Evolutionary conservation across 2,888 invertebrate genomes (phyloP).

Genomic region (Hartigia nigra): DNA sequence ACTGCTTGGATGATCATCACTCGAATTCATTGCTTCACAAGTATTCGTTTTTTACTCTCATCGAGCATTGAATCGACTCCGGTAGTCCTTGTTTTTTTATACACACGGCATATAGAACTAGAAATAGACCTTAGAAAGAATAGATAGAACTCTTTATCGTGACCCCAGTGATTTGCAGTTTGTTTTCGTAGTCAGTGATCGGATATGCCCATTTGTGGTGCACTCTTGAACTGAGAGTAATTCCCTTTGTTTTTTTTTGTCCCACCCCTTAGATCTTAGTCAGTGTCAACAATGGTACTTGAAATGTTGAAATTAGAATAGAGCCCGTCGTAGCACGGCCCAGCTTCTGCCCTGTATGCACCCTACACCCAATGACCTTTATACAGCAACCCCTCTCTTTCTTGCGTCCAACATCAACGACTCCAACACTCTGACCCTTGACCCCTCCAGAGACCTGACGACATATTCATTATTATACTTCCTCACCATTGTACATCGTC

Average conservation of each 20-base stretch:
- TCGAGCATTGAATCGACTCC: background rate
- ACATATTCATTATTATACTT: background rate
- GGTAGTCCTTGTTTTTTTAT: background rate
- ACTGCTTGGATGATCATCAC: background rate
- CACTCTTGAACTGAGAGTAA: background rate
- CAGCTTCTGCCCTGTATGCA: slow-evolving; percentile 11
- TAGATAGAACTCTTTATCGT: background rate
- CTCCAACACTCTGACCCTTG: background rate
- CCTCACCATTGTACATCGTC: background rate
- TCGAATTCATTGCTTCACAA: background rate
- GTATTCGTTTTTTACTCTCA: background rate
- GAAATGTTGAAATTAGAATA: background rate
- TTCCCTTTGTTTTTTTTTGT: slow-evolving; percentile 1
- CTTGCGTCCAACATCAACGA: background rate
- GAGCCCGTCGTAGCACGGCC: slow-evolving; percentile 5
- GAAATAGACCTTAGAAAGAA: background rate
- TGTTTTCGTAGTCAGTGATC: background rate
- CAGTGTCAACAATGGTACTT: background rate
- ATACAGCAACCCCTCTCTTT: background rate
- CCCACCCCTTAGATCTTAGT: slow-evolving; percentile 2
- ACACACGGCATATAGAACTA: background rate
- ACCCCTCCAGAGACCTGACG: background rate
- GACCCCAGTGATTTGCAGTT: background rate
- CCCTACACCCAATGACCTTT: background rate
- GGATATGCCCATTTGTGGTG: background rate